These are phyloP conservation scores for Seriola quinqueradiata DNA, from an alignment of 2,113 vertebrate species.

Conservation along the genomic window DNA sequence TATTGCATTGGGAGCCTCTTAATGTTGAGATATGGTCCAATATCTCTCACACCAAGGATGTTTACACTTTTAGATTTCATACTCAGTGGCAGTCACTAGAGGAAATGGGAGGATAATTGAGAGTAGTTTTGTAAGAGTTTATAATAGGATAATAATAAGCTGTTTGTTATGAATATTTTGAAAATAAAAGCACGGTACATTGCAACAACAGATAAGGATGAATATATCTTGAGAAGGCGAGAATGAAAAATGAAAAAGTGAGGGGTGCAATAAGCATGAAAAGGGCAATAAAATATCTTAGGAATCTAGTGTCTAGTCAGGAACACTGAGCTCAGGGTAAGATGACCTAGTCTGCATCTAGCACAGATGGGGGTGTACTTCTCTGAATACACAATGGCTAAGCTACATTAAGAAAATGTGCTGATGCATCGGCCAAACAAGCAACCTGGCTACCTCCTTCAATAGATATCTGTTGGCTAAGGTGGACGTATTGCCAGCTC, in stretches of 20 bases:
- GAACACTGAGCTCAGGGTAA: conserved; percentile 17
- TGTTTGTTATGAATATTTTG: conserved; percentile 16
- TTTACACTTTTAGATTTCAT: not conserved
- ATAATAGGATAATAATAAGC: not conserved
- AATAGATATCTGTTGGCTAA: not conserved
- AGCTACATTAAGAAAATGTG: not conserved
- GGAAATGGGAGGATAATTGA: conserved; percentile 27
- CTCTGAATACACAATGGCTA: conserved; percentile 2
- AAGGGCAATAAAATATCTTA: conserved; percentile 1
- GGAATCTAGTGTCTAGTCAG: not conserved
- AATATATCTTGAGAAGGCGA: not conserved
- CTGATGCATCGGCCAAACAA: not conserved
- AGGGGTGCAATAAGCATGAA: not conserved
- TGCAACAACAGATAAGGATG: conserved; percentile 6
- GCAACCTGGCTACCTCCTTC: not conserved
- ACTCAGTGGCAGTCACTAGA: not conserved
- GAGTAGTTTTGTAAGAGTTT: not conserved
- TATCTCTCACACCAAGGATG: not conserved
- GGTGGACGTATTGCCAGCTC: not conserved
- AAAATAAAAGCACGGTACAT: conserved; percentile 5
- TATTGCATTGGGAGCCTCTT: not conserved
- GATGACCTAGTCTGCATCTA: conserved; percentile 6
- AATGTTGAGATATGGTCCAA: conserved; percentile 3
- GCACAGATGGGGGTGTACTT: not conserved
- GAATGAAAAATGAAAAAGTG: conserved; percentile 4